Base-by-base conservation (phyloP, 2,113 vertebrate genomes). In the Prolemur simus region DNA sequence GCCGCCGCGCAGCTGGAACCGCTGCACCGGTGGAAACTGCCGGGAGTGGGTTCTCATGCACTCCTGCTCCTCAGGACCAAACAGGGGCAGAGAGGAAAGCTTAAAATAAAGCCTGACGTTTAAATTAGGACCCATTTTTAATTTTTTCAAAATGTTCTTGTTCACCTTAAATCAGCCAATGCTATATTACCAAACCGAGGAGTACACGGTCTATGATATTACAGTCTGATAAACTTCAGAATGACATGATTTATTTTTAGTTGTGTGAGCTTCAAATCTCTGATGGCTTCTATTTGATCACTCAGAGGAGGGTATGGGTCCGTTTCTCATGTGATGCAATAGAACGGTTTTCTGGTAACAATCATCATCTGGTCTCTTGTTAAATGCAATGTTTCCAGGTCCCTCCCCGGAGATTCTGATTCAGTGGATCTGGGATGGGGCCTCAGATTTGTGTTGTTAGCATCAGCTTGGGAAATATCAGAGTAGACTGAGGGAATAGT, bases 91-190 rank as follows among this genome's bases (percentile, higher is more conserved):
- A 66, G 82, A 85, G 15, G 60, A 77, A 42, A 85, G 4, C 18
- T 52, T 7, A 32, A 87, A 37, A 45, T 25, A 74, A 42, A 49
- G 23, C 81, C 64, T 63, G 49, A 76, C 29, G 69, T 91, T 96
- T 94, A 60, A 71, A 80, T 21, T 21, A 66, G n/a, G 25, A 45
- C 39, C 58, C 12, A 29, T 74, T 86, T 96, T 95, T 71, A 73
- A 91, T 73, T 93, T 95, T 95, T 91, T 58, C 42, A 91, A 78
- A 87, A 83, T 63, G n/a, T 56, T 69, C 66, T 83, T 93, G 63
- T 42, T 42, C 54, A 97, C 63, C 83, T 96, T 95, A 83, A 95
- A 63, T 92, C 52, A 95, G 71, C 83, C 29, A 45, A 39, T 58
- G 47, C 82, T 39, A 37, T 63, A 14, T 37, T 56, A 37, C 54